A percentile compares a stretch with the other conserved stretches of the same genome.
Conservation (phyloP, 1,140 invertebrate genomes). For the Yoshiicerus persimilis region DNA sequence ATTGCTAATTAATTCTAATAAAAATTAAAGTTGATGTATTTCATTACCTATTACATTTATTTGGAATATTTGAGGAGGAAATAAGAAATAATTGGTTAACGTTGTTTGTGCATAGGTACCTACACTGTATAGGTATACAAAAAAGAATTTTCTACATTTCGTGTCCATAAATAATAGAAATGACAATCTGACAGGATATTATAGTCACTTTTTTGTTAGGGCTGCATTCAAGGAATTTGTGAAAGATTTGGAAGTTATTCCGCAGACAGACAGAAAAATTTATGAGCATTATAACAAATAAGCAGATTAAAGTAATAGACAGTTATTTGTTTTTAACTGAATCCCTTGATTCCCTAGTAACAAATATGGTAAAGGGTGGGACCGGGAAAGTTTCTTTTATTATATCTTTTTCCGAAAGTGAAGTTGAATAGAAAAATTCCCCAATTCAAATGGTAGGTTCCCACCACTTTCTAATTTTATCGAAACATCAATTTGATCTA, state of each 20-base stretch:
- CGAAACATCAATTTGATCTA: not conserved
- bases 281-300: not conserved
- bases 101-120: no score
- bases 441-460: not conserved
- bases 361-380: no score
- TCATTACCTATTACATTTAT: no score
- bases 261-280: not conserved
- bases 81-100: no score
- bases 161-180: no score
- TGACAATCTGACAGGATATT: slow-evolving; percentile 10
- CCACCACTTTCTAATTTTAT: not conserved
- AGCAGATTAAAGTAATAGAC: slow-evolving; percentile 21
- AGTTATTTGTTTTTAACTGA: not conserved
- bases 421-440: not conserved
- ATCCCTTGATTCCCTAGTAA: not conserved
- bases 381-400: not conserved
- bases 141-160: no score
- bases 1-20: no score
- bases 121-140: no score
- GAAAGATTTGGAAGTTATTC: not conserved
- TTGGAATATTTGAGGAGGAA: no score
- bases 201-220: not conserved
- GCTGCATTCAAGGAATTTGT: not conserved
- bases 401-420: not conserved
- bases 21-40: no score